These are phyloP conservation scores for Drosophila nr. fundita DNA, from an alignment of 2,888 invertebrate species.

Conservation along the genomic window DNA sequence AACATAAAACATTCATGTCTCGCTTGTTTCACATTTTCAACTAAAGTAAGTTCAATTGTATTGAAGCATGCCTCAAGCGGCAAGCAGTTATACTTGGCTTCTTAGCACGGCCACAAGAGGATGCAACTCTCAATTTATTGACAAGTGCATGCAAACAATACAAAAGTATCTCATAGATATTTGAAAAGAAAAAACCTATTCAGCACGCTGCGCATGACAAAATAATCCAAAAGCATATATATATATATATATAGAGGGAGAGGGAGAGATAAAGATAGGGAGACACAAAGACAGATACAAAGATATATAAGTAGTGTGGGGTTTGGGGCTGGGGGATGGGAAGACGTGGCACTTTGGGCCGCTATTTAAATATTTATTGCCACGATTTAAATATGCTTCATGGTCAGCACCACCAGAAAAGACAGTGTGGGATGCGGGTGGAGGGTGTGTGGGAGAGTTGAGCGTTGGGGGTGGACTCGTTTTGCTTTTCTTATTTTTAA, in stretches of 20 bases:
- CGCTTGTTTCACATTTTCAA: neutral
- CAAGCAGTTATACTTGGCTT: neutral
- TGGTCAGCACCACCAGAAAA: neutral
- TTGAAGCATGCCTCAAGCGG: neutral
- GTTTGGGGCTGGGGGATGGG: neutral
- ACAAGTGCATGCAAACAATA: conserved; percentile 20
- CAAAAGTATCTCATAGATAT: conserved; percentile 28
- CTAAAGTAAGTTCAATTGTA: neutral
- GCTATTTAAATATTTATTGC: conserved; percentile 48
- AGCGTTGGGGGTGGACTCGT: neutral
- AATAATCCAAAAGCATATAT: neutral
- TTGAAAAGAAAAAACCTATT: conserved; percentile 5
- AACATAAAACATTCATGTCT: neutral
- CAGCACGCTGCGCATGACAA: conserved; percentile 6
- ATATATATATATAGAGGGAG: neutral
- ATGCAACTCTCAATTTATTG: neutral
- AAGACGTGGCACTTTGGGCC: neutral
- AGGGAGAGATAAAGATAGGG: neutral
- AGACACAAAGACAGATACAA: neutral
- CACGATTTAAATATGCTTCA: conserved; percentile 41
- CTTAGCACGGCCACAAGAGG: neutral
- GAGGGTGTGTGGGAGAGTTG: neutral
- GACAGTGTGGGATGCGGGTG: neutral
- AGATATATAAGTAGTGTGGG: neutral
- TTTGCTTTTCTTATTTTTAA: conserved; percentile 61